A percentile compares a stretch with the other conserved stretches of the same genome.
Conservation (phyloP, 2,797 vertebrate genomes). For the Dendrocincla tyrannina region DNA sequence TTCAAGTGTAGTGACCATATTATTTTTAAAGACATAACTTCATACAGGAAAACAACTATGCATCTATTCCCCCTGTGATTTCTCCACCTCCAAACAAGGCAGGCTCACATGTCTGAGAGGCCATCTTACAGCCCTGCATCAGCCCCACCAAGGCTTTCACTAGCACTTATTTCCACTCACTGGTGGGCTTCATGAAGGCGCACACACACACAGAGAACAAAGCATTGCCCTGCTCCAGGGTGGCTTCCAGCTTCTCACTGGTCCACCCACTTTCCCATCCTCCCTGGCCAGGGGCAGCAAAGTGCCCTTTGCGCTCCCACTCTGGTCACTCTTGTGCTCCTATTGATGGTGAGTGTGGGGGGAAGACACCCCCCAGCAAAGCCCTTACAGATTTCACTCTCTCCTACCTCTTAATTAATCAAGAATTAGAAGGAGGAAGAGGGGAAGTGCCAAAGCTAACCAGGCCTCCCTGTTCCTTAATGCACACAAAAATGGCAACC, state of each 20-base stretch:
- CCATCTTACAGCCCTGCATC: constrained; percentile 40
- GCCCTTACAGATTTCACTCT: neutral
- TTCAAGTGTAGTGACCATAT: neutral
- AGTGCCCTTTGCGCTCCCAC: neutral
- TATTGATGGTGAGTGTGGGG: fast-evolving
- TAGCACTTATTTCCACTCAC: neutral
- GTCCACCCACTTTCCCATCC: neutral
- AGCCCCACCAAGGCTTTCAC: neutral
- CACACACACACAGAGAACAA: neutral
- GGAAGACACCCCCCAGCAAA: neutral
- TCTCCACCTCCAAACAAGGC: constrained; percentile 17
- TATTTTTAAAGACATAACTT: constrained; percentile 21
- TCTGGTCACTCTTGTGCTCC: neutral
- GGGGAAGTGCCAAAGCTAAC: neutral
- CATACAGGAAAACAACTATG: neutral
- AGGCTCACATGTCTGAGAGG: constrained; percentile 12
- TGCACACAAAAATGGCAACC: constrained; percentile 20
- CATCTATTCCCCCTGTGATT: neutral
- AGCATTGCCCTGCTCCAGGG: neutral
- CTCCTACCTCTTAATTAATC: neutral
- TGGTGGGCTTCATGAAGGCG: neutral
- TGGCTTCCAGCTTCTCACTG: neutral
- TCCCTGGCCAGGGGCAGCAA: neutral
- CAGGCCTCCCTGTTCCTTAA: neutral
- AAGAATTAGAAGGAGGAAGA: neutral